Evolutionary conservation across 2,113 vertebrate genomes (phyloP).

Genomic region (Thomomys bottae): DNA sequence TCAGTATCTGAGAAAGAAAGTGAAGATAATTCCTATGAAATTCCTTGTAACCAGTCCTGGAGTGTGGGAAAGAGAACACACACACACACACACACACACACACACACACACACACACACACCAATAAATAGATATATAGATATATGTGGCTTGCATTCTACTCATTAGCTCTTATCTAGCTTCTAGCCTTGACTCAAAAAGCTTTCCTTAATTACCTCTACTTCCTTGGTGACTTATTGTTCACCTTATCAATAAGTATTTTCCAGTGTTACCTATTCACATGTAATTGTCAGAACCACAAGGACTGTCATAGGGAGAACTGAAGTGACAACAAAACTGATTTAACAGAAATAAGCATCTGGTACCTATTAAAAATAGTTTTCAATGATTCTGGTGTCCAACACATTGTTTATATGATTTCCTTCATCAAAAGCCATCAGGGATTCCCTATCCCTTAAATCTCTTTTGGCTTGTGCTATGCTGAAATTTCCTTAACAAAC

Average conservation of each 20-base stretch:
- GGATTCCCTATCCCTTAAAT: not conserved
- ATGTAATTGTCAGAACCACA: not conserved
- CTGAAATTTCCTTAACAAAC: not conserved
- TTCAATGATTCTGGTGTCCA: not conserved
- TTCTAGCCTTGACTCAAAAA: not conserved
- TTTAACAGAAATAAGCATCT: not conserved
- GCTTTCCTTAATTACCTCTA: not conserved
- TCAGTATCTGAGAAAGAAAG: constrained; percentile 15
- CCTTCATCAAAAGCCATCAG: not conserved
- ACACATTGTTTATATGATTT: not conserved
- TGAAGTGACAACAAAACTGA: constrained; percentile 3
- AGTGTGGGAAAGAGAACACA: not conserved
- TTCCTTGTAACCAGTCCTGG: not conserved
- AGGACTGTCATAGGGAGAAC: not conserved
- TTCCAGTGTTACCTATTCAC: not conserved
- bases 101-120: no score
- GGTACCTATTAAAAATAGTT: not conserved
- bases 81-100: no score
- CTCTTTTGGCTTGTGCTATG: not conserved
- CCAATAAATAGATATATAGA: no score
- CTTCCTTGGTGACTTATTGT: not conserved
- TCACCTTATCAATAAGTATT: not conserved
- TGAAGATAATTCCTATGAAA: not conserved
- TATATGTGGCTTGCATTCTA: not conserved
- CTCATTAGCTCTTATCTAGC: not conserved